These are phyloP conservation scores for Gobio gobio DNA, from an alignment of 2,113 vertebrate species.

Conservation along the genomic window DNA sequence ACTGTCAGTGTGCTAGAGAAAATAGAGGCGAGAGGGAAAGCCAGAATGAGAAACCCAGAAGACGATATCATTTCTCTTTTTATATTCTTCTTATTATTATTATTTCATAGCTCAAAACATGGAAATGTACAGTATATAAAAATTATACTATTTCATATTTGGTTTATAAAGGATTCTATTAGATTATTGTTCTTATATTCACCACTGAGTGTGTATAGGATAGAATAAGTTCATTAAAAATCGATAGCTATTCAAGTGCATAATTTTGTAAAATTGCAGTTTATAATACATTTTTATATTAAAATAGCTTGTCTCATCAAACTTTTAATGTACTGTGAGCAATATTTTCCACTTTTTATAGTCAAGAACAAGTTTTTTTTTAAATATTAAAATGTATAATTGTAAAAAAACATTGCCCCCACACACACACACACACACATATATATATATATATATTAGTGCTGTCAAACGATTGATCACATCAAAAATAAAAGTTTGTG, in stretches of 20 bases:
- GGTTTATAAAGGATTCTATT: neutral
- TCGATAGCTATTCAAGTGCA: neutral
- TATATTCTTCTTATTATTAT: too few relatives aligned
- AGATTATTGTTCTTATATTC: too few relatives aligned
- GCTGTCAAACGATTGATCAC: too few relatives aligned
- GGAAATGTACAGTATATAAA: neutral
- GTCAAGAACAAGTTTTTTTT: neutral
- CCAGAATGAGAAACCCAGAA: conserved; percentile 2
- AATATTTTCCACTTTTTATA: neutral
- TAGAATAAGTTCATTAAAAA: too few relatives aligned
- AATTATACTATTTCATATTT: neutral
- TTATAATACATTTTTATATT: neutral
- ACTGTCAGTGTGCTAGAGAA: conserved; percentile 42
- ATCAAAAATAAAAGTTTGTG: too few relatives aligned
- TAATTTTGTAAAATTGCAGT: neutral
- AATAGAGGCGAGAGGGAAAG: conserved; percentile 18
- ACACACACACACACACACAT: too few relatives aligned
- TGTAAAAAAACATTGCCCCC: too few relatives aligned
- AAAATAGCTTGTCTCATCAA: neutral
- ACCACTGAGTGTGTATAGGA: too few relatives aligned
- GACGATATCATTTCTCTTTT: neutral
- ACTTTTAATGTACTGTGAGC: neutral
- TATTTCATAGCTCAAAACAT: neutral
- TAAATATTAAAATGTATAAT: too few relatives aligned
- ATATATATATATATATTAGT: too few relatives aligned